Conservation (phyloP, 1,140 invertebrate genomes). For the Brachionus calyciflorus region DNA sequence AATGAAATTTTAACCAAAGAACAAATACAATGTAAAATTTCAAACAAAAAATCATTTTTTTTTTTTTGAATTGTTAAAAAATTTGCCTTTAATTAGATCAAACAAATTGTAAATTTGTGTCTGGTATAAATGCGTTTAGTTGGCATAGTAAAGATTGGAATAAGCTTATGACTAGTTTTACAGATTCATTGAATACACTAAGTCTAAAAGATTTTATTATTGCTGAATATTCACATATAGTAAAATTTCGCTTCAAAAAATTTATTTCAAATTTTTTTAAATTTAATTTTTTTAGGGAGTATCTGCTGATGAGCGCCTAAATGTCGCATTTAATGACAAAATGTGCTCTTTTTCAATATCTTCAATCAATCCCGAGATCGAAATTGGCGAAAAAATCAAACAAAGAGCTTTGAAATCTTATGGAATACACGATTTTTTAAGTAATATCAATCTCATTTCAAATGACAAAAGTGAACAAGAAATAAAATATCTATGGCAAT, state of each 20-base stretch:
- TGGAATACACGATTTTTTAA: constrained; percentile 4
- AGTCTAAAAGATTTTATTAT: neutral
- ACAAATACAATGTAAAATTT: constrained; percentile 31
- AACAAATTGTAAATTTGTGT: neutral
- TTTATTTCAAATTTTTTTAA: neutral
- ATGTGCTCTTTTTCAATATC: neutral
- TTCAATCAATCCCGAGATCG: neutral
- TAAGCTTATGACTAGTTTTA: constrained; percentile 18
- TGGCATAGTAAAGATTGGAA: constrained; percentile 38
- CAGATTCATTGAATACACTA: neutral
- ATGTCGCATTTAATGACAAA: constrained; percentile 3
- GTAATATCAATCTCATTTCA: neutral
- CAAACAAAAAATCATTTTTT: neutral
- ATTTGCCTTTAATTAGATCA: neutral
- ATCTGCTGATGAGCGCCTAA: neutral
- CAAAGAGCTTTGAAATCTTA: constrained; percentile 25
- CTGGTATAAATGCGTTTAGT: constrained; percentile 11
- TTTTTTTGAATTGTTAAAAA: neutral
- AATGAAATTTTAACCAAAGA: neutral
- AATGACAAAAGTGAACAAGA: neutral
- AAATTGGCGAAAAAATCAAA: constrained; percentile 37
- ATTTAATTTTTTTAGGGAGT: constrained; percentile 1
- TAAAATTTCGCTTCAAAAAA: neutral
- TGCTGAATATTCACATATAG: constrained; percentile 14
- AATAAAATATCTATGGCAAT: constrained; percentile 26